Base-by-base conservation (phyloP, 2,888 invertebrate genomes). In the Scaptomyza polygonia region DNA sequence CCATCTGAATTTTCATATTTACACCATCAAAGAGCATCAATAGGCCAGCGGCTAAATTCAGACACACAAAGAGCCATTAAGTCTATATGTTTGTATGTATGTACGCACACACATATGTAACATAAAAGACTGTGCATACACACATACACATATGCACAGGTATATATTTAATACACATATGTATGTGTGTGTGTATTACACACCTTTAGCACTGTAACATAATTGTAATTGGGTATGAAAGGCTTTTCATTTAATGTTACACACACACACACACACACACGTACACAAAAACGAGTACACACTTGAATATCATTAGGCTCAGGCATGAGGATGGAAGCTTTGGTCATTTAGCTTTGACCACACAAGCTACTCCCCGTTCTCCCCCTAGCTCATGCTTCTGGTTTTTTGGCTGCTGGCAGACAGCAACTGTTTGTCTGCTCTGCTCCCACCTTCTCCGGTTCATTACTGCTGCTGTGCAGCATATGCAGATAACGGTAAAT, bases 401-500 rank as follows among this genome's bases (percentile, higher is more conserved):
- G 32, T 32, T n/a, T 21, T 34, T 21, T 32, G 18, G 3, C 36
- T 5, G 3, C 36, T 5, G 21, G 29, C 29, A 45, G 45, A 45
- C 45, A 18, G 14, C 27, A 8, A 12, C n/a, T 21, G n/a, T 29
- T 52, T 39, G 39, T 39, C 39, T 39, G 39, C 39, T 42, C 36
- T 42, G 42, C 51, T 49, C 32, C 16, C 63, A 34, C 14, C 51
- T 32, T 25, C 40, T 34, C 47, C 45, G 27, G 40, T 34, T 36
- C 8, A 29, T 9, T 29, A 14, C 7, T 42, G 52, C 36, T 39
- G 43, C 48, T 66, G 72, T 45, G 58, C 67, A 76, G 77, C 79
- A 86, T 86, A 80, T 86, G 86, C 86, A 80, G 80, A 80, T 80
- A 86, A 80, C 80, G 71, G 86, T 86, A 81, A 86, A 81, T 81